A percentile compares a stretch with the other conserved stretches of the same genome.
phyloP scores from a whole-genome alignment of 2,113 vertebrate species.

The Myxocyprinus asiaticus region DNA sequence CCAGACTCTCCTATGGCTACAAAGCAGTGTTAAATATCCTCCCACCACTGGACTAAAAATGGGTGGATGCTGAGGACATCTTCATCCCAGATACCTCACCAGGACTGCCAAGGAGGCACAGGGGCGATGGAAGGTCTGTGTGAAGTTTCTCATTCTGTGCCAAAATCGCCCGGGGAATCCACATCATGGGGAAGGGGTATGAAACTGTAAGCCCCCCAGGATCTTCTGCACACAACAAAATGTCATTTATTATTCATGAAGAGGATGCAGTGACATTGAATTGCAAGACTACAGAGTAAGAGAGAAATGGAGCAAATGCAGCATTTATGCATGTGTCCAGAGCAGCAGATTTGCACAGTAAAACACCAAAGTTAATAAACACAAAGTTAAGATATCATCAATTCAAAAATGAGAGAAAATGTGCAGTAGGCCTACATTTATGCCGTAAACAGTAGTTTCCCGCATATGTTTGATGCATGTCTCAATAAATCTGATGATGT shows the following conservation, averaged over 20 bases:
- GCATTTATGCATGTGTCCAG: too few species aligned
- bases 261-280: constrained; percentile 15
- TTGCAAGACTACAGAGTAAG: background rate
- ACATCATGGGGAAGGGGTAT: constrained; percentile 20
- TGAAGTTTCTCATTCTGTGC: constrained; percentile 39
- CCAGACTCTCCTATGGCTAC: constrained; percentile 27
- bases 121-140: constrained; percentile 33
- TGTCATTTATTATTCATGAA: constrained; percentile 35
- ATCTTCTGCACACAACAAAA: constrained; percentile 19
- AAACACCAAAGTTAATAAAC: too few species aligned
- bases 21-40: constrained; percentile 45
- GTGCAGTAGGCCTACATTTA: too few species aligned
- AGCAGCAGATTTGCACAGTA: too few species aligned
- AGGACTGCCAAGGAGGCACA: constrained; percentile 14
- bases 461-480: too few species aligned
- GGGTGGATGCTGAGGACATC: constrained; percentile 36
- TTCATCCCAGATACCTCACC: constrained; percentile 37
- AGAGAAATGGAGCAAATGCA: constrained; percentile 5
- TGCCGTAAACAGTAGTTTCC: too few species aligned
- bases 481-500: too few species aligned
- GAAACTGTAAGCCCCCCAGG: constrained; percentile 24
- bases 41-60: constrained; percentile 33
- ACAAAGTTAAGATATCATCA: too few species aligned
- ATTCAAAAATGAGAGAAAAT: too few species aligned
- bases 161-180: constrained; percentile 39